Evolutionary conservation across 2,113 vertebrate species (phyloP), one percentile per base, ranked within the genome.

Genomic region (Octodon degus): DNA sequence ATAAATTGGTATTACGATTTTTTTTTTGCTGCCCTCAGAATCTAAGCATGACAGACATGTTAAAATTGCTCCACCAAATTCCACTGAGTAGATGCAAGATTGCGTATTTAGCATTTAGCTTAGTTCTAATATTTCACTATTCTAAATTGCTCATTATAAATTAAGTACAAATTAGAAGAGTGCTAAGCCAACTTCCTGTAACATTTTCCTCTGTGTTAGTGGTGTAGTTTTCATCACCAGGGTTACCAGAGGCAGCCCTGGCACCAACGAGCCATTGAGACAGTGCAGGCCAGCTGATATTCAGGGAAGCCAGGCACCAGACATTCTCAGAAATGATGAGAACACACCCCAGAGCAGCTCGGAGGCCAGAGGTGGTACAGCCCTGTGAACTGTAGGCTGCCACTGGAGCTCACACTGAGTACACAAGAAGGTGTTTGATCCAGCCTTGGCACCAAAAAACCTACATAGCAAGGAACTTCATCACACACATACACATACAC

Each of bases 71-170:
- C 19, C 30, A 40, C 63, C 30, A 10, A 27, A 55, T 82, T 70
- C 60, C 24, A 40, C 10, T 34, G 22, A 76, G 14, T 34, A 1
- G 0, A 77, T 74, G 16, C 6, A 70, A 34, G 10, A 17, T 0
- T 76, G 32, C 34, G 89, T 30, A 68, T 74, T 89, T 82, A 94
- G 77, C 17, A 58, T 58, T 88, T 55, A 55, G 34, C 19, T 90
- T 67, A 34, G 70, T 55, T 58, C 43, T 84, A 47, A 32, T 93
- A 32, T 24, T 91, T 34, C 14, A 30, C 77, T 74, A 13, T 95
- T 95, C 43, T 85, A 84, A 79, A 65, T 65, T 16, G n/a, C 40
- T 84, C 34, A 50, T 55, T 91, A 47, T 47, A 84, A 63, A 77
- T 37, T 79, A 55, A 88, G 60, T 30, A 88, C 20, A 68, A 77